Evolutionary conservation across 1,140 invertebrate genomes (phyloP).

Genomic region (Drosophila murphyi): DNA sequence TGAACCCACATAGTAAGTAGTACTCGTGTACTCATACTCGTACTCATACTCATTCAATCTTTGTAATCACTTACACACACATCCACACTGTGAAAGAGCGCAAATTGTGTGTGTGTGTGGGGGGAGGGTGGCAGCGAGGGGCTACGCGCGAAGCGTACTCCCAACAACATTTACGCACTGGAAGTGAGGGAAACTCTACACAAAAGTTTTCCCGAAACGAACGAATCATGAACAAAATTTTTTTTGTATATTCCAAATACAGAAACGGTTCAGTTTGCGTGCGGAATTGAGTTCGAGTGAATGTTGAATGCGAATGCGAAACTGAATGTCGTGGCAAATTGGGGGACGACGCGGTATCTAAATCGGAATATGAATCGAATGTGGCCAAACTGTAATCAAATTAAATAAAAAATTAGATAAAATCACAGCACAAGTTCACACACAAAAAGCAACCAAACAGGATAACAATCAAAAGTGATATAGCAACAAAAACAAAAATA

Average conservation of each 20-base stretch:
- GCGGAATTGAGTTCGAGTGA: slow-evolving; percentile 76
- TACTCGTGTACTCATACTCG: slow-evolving; percentile 22
- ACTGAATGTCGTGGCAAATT: slow-evolving; percentile 17
- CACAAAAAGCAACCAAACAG: not conserved
- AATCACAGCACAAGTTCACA: not conserved
- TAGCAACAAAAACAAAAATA: slow-evolving; percentile 15
- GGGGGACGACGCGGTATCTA: slow-evolving; percentile 14
- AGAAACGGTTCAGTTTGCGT: slow-evolving; percentile 82
- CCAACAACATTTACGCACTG: slow-evolving; percentile 76
- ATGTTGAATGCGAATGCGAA: slow-evolving; percentile 56
- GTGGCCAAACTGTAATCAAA: slow-evolving; percentile 5
- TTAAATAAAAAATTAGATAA: slow-evolving; percentile 8
- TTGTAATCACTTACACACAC: slow-evolving; percentile 24
- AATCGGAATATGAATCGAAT: slow-evolving; percentile 33
- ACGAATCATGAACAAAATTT: slow-evolving; percentile 46
- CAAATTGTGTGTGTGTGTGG: too few species aligned
- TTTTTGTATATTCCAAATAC: slow-evolving; percentile 82
- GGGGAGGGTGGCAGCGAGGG: slow-evolving; percentile 5
- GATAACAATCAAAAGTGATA: slow-evolving; percentile 16
- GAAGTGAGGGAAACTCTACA: slow-evolving; percentile 76
- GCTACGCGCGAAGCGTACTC: slow-evolving; percentile 17
- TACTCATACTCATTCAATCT: slow-evolving; percentile 33
- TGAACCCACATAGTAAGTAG: slow-evolving; percentile 20
- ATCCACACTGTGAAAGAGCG: slow-evolving; percentile 13
- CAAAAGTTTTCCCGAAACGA: slow-evolving; percentile 57